Evolutionary conservation across 2,797 vertebrate species (phyloP).

Genomic region (Notoglanidium macrostoma): DNA sequence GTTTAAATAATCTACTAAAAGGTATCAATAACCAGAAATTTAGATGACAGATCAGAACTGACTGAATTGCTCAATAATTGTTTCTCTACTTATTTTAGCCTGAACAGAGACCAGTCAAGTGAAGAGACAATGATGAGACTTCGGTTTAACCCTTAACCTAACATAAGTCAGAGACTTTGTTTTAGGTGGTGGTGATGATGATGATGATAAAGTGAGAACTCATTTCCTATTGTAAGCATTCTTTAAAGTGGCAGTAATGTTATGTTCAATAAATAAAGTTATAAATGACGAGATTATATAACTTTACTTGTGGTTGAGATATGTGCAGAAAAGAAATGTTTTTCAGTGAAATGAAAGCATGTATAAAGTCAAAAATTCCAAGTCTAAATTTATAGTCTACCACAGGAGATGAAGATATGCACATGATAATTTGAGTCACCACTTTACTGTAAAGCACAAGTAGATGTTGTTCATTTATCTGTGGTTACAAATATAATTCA

Average conservation of each 20-base stretch:
- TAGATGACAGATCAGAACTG: background rate
- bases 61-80: background rate
- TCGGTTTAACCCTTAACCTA: background rate
- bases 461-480: background rate
- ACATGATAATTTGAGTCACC: background rate
- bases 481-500: background rate
- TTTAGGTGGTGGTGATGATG: background rate
- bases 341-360: background rate
- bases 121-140: background rate
- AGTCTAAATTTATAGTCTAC: background rate
- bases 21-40: background rate
- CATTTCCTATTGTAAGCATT: background rate
- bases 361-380: background rate
- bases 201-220: background rate
- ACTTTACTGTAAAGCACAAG: background rate
- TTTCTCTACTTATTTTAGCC: background rate
- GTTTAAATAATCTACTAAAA: background rate
- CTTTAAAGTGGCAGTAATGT: background rate
- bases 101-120: background rate
- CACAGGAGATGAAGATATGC: background rate
- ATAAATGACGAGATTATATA: background rate
- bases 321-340: background rate
- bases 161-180: background rate
- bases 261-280: background rate
- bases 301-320: background rate